Conservation (phyloP, 2,888 invertebrate species). For the Hoplodrina ambigua region DNA sequence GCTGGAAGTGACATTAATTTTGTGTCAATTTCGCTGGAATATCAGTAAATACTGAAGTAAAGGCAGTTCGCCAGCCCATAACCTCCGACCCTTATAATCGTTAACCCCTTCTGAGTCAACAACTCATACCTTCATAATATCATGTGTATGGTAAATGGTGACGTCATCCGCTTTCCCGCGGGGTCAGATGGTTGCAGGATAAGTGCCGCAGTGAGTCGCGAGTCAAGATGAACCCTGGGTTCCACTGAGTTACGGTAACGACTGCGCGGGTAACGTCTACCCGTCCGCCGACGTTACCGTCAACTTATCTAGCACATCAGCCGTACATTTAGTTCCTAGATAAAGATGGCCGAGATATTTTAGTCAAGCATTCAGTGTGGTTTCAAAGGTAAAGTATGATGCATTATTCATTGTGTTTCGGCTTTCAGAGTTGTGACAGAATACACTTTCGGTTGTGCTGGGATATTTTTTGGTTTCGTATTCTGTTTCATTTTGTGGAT, state of each 20-base stretch:
- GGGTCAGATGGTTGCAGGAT: slow-evolving; percentile 73
- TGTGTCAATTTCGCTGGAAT: slow-evolving; percentile 7
- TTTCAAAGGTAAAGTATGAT: slow-evolving; percentile 38
- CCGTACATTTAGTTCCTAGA: slow-evolving; percentile 43
- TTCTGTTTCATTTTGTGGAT: slow-evolving; percentile 23
- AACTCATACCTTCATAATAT: slow-evolving; percentile 30
- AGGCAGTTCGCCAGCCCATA: slow-evolving; percentile 33
- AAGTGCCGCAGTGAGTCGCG: slow-evolving; percentile 65
- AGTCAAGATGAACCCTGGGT: slow-evolving; percentile 69
- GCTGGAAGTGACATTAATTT: slow-evolving; percentile 11
- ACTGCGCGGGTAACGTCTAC: slow-evolving; percentile 51
- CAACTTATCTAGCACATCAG: slow-evolving; percentile 56
- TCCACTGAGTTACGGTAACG: slow-evolving; percentile 68
- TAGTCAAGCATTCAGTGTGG: slow-evolving; percentile 37
- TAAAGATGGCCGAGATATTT: slow-evolving; percentile 44
- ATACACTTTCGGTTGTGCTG: slow-evolving; percentile 22
- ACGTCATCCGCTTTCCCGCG: slow-evolving; percentile 64
- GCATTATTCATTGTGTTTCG: slow-evolving; percentile 36
- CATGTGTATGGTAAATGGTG: slow-evolving; percentile 54
- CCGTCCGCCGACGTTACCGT: slow-evolving; percentile 50
- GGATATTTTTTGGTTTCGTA: slow-evolving; percentile 28
- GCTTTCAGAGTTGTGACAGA: slow-evolving; percentile 23
- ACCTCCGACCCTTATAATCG: slow-evolving; percentile 49
- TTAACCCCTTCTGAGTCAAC: slow-evolving; percentile 43
- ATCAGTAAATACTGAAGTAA: slow-evolving; percentile 21